Evolutionary conservation across 2,113 vertebrate species (phyloP).

Genomic region (Carettochelys insculpta): DNA sequence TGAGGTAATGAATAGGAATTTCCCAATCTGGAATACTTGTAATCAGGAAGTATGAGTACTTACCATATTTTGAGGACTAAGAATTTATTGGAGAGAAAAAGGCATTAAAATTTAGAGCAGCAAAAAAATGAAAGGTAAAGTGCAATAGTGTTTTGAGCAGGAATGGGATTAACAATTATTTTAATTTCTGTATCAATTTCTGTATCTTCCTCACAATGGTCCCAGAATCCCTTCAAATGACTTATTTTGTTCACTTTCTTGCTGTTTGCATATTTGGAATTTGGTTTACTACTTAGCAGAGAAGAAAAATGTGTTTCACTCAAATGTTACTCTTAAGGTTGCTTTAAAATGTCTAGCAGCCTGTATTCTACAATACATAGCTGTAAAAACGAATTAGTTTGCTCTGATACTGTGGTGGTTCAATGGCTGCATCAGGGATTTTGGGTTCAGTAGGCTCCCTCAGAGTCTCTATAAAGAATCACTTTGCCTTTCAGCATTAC

Average conservation of each 20-base stretch:
- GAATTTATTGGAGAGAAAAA: conserved; percentile 20
- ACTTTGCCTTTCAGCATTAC: conserved; percentile 56
- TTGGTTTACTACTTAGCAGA: conserved; percentile 18
- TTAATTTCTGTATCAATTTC: background rate
- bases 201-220: background rate
- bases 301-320: conserved; percentile 38
- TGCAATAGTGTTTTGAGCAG: background rate
- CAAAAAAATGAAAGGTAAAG: background rate
- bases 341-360: conserved; percentile 22
- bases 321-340: background rate
- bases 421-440: conserved; percentile 53
- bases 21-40: background rate
- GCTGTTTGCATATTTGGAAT: background rate
- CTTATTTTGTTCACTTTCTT: background rate
- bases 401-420: conserved; percentile 43
- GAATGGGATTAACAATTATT: background rate
- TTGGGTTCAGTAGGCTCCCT: conserved; percentile 53
- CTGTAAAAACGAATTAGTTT: conserved; percentile 56
- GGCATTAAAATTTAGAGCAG: conserved; percentile 1
- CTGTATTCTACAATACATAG: conserved; percentile 32
- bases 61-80: background rate
- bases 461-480: conserved; percentile 52
- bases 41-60: background rate
- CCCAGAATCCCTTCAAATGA: conserved; percentile 10
- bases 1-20: background rate